Percentiles rank a stretch among this genome's conserved stretches.
Conservation (phyloP, 2,113 vertebrate genomes). For the Pluvianellus socialis region DNA sequence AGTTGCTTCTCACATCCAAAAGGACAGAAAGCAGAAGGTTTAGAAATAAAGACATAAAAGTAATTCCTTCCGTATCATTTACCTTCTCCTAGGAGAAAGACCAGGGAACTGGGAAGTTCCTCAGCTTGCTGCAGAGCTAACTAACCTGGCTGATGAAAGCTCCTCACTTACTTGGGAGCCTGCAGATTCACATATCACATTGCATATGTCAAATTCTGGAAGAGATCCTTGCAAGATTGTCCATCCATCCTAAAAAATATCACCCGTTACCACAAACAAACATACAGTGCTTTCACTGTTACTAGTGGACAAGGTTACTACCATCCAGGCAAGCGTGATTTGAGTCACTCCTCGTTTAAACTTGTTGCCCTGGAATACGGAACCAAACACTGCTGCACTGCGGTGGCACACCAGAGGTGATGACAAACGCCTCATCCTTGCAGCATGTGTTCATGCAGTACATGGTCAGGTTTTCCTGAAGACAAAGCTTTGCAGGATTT, state of each 20-base stretch:
- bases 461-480: neutral
- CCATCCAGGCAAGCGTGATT: accelerated
- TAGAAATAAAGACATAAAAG: neutral
- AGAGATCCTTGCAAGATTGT: neutral
- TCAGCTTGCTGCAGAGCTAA: neutral
- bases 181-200: neutral
- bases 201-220: neutral
- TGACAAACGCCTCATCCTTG: accelerated
- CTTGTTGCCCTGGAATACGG: neutral
- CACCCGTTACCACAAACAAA: neutral
- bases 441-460: accelerated
- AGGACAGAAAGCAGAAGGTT: neutral
- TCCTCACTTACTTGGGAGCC: neutral
- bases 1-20: neutral
- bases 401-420: neutral
- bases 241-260: neutral
- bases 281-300: neutral
- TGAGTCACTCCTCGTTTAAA: neutral
- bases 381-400: accelerated
- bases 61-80: neutral
- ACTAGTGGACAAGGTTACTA: neutral
- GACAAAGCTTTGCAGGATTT: neutral
- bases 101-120: neutral
- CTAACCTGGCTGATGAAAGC: neutral
- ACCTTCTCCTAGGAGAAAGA: neutral